Percentiles rank a stretch among this genome's conserved stretches.
These are phyloP conservation scores for Myotis daubentonii DNA, from an alignment of 2,797 vertebrate genomes.

Conservation along the genomic window DNA sequence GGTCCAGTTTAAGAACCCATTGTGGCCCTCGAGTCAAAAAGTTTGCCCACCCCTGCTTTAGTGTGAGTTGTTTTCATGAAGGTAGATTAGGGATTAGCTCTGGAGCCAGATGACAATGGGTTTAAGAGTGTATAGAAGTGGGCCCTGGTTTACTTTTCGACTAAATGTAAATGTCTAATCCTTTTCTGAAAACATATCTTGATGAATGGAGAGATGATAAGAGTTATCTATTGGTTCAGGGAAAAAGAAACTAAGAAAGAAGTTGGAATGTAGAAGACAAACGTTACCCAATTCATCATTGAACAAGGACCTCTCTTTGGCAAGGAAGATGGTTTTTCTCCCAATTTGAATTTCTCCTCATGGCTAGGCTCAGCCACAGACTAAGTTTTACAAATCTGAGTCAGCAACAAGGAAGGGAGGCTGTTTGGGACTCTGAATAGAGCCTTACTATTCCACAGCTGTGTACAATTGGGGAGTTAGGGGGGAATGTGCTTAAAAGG, in stretches of 20 bases:
- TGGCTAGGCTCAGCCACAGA: slow-evolving; percentile 40
- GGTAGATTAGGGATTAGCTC: neutral
- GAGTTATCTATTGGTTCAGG: neutral
- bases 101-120: neutral
- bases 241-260: neutral
- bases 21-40: too few relatives aligned
- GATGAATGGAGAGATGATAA: neutral
- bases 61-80: neutral
- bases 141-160: neutral
- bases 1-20: too few relatives aligned
- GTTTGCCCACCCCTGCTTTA: neutral
- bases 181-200: neutral
- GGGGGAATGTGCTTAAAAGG: slow-evolving; percentile 40
- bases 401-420: slow-evolving; percentile 46
- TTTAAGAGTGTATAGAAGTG: neutral
- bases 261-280: neutral
- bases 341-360: slow-evolving; percentile 58
- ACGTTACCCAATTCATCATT: neutral
- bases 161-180: neutral
- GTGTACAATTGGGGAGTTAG: neutral
- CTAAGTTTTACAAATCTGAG: slow-evolving; percentile 65
- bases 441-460: slow-evolving; percentile 44
- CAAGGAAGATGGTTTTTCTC: slow-evolving; percentile 31
- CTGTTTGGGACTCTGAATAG: slow-evolving; percentile 52
- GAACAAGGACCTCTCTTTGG: slow-evolving; percentile 20